A percentile compares a stretch with the other conserved stretches of the same genome.
Evolutionary conservation across 2,797 vertebrate genomes (phyloP).

Genomic region (Tamandua tetradactyla): DNA sequence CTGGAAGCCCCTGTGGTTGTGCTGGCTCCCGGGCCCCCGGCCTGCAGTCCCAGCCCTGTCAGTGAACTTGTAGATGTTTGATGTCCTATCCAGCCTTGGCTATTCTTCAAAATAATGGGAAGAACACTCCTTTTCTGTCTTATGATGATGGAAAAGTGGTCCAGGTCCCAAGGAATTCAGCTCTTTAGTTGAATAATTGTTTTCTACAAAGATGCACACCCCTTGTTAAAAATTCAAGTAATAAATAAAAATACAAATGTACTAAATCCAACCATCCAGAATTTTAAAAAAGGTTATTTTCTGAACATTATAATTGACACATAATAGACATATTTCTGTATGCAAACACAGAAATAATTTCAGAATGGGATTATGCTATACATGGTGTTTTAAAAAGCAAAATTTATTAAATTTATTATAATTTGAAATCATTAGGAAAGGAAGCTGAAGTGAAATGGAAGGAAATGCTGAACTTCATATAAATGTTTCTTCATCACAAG

Average conservation of each 20-base stretch:
- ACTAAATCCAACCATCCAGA: neutral
- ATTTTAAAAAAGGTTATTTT: neutral
- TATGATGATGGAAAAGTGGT: neutral
- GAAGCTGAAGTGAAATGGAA: neutral
- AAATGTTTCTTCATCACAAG: neutral
- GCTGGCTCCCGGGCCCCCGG: too few relatives aligned
- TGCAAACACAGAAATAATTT: neutral
- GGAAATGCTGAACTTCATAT: neutral
- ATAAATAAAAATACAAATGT: neutral
- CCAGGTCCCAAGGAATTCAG: neutral
- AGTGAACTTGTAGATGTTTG: neutral
- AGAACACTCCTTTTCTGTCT: too few relatives aligned
- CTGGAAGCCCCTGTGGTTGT: too few relatives aligned
- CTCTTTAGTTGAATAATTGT: neutral
- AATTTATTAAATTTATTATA: neutral
- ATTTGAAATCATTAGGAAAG: conserved; percentile 21
- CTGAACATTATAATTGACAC: neutral
- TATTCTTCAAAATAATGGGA: neutral
- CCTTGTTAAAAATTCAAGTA: neutral
- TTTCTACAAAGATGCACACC: neutral
- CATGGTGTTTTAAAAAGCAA: neutral
- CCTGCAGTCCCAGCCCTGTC: neutral
- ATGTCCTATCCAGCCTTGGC: neutral
- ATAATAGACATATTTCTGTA: neutral
- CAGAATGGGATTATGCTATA: neutral